Evolutionary conservation across 2,113 vertebrate genomes (phyloP), one percentile per base, ranked within the genome.

Genomic region (Tyrannus savana): DNA sequence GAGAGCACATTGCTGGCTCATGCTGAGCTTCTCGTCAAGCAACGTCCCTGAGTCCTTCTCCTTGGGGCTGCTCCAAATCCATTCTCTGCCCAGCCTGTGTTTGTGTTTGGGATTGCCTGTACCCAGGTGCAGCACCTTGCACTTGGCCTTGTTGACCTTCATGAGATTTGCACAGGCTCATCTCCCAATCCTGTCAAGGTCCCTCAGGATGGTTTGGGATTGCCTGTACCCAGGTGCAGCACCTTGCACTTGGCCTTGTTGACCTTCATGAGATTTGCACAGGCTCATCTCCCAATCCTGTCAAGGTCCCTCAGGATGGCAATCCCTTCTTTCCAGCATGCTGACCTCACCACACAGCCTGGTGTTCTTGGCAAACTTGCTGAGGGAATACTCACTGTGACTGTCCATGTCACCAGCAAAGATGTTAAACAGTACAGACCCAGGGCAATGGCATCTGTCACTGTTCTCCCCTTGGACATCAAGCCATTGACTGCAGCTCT

Each of bases 361-460:
- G n/a, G 66, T 72, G 66, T 30, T 25, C 2, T 2, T n/a, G 24
- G 3, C 41, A 55, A 9, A 47, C 24, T 46, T 47, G 19, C 19
- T 62, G 56, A 62, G 63, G 33, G 56, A 62, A 24, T 16, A 2
- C n/a, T 71, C 24, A 17, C 28, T 79, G 41, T 23, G 30, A 8
- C 10, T 35, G 30, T 47, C 41, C 12, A 0, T 31, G 49, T 47
- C 0, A 0, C 56, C 46, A 75, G 5, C 30, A 72, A 62, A 63
- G 64, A 21, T n/a, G 47, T 41, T 63, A 28, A 19, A 41, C 60
- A 63, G 5, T 6, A 31, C 25, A 64, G 67, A 42, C 35, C 35
- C 50, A 42, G 67, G 42, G 49, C n/a, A 49, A 15, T 31, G 18
- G 3, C 46, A 15, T 25, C 35, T 35, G 17, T 21, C 66, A 12